Evolutionary conservation across 2,113 vertebrate genomes (phyloP), one percentile per base, ranked within the genome.

Genomic region (Gallinago media): DNA sequence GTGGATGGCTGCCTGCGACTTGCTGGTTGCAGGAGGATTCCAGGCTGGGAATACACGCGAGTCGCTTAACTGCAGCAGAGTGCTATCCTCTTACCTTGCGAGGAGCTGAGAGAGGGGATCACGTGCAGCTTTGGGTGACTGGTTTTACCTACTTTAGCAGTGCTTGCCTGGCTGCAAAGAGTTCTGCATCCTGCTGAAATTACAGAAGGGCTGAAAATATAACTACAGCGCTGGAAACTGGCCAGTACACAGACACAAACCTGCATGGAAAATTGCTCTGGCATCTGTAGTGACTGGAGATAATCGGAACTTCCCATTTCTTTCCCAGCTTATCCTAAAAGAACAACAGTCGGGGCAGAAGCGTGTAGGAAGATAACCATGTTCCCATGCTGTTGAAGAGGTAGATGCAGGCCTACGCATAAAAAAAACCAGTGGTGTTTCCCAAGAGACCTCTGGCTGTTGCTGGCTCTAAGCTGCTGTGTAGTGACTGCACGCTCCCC

Each of bases 151-250:
- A 1, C 15, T 36, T 62, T 3, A 80, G 94, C 67, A 83, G 68
- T 18, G 58, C 81, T 65, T 63, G 54, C 74, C 52, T 61, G 59
- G 59, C 91, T 83, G 40, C 4, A 40, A 54, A 42, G 58, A 49
- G 79, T 22, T 83, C 61, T 95, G 73, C 75, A 44, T 71, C 59
- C 84, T 91, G 65, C 93, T 94, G 94, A 88, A 94, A 94, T 95
- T 97, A 89, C 95, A 96, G 95, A 95, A 94, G 91, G 79, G 68
- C 86, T 71, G 76, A 81, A 78, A 94, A 89, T 52, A n/a, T 6
- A 71, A 52, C 55, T 42, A 8, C 31, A 34, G 54, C 0, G 7
- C 80, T 94, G 86, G 92, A 74, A 89, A 18, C 7, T 8, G 52
- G 89, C 89, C 93, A 72, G 58, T 10, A 20, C 21, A 1, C 68